Evolutionary conservation across 2,113 vertebrate genomes (phyloP).

Genomic region (human (Homo sapiens)): DNA sequence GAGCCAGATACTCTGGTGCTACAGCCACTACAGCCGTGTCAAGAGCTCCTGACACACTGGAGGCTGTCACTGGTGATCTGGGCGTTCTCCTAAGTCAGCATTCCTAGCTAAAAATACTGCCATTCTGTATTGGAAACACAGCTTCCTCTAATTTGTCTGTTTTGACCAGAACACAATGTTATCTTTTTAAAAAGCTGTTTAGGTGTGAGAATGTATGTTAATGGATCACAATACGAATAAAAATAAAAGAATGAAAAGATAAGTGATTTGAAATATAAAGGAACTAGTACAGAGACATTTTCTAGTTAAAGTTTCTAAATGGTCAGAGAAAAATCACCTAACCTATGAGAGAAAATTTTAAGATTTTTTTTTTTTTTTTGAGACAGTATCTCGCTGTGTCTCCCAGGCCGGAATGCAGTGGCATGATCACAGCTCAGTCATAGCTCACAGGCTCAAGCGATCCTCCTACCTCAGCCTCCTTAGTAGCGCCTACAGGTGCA

Average conservation of each 20-base stretch:
- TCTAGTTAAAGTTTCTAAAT: neutral
- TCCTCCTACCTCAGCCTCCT: no score
- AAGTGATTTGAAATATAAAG: neutral
- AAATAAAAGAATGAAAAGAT: neutral
- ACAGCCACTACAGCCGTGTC: slow-evolving; percentile 69
- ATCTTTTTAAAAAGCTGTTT: neutral
- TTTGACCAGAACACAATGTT: neutral
- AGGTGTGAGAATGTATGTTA: slow-evolving; percentile 2
- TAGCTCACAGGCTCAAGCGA: no score
- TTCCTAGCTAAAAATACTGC: slow-evolving; percentile 72
- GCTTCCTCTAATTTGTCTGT: neutral
- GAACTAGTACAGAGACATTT: neutral
- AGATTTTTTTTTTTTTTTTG: neutral
- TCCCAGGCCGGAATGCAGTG: no score
- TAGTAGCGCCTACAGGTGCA: no score
- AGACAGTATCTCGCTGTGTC: no score
- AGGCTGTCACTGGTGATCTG: slow-evolving; percentile 49
- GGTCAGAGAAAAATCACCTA: neutral
- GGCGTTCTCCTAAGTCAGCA: slow-evolving; percentile 65
- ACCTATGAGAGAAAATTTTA: neutral
- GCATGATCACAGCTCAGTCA: no score
- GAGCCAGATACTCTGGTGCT: slow-evolving; percentile 61
- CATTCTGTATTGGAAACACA: neutral
- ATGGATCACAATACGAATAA: neutral
- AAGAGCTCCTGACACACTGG: slow-evolving; percentile 56